Evolutionary conservation across 2,888 invertebrate genomes (phyloP), one percentile per base, ranked within the genome.

Genomic region (Psylliodes chrysocephalus): DNA sequence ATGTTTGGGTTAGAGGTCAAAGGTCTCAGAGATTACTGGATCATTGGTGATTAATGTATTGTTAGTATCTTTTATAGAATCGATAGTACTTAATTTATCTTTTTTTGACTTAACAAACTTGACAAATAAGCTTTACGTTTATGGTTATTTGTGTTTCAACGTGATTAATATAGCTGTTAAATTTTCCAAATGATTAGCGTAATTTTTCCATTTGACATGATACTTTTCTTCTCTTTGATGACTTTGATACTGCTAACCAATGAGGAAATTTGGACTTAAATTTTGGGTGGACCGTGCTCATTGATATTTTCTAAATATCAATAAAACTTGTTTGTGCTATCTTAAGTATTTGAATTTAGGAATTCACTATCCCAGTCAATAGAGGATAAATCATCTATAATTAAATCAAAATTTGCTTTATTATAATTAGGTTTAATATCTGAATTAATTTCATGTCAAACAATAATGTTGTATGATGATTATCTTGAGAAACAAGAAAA

Each of bases 81-180:
- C 18, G 42, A 15, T 42, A 14, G 14, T 10, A 6, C 6, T n/a
- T 15, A 12, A 2, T 8, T 10, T 2, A 42, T 12, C 2, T 15
- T 15, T 42, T 42, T 42, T 42, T 42, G 14, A 42, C 18, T 42
- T 4, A 8, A 42, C 42, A 42, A 42, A 42, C 42, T n/a, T 42
- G 42, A 12, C 42, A 42, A 42, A 42, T 15, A 42, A 14, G 6
- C 15, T 42, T 42, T 12, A 15, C 14, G 15, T 42, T 42, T 42
- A 15, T 14, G 2, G 42, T 15, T 2, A 4, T 42, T 6, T 42
- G 14, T 14, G 42, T 42, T n/a, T n/a, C n/a, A n/a, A n/a, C n/a
- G n/a, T n/a, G n/a, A n/a, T n/a, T n/a, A n/a, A n/a, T n/a, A n/a
- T 42, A 8, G 8, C n/a, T 12, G 18, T 42, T 28, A 28, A 28